phyloP scores from a whole-genome alignment of 64 coral and sea anemone genomes.

The Montipora foliosa region DNA sequence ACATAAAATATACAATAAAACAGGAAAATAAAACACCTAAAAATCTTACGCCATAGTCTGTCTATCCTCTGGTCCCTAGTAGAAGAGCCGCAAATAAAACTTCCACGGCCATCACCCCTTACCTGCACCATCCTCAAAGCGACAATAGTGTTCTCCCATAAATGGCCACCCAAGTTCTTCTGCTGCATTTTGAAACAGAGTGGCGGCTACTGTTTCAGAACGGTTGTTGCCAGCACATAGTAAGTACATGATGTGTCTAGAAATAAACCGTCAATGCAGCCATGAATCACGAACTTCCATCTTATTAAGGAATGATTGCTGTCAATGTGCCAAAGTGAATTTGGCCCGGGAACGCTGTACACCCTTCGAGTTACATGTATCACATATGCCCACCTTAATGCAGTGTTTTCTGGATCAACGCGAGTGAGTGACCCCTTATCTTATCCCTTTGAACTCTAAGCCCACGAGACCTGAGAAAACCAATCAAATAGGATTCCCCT shows the following conservation, averaged over 20 bases:
- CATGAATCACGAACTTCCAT: constrained; percentile 2
- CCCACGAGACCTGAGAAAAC: constrained; percentile 22
- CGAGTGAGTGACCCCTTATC: constrained; percentile 27
- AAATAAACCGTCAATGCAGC: background rate
- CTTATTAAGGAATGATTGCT: constrained; percentile 3
- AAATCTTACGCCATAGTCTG: too few relatives aligned
- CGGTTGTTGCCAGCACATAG: too few relatives aligned
- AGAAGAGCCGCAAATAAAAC: too few relatives aligned
- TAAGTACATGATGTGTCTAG: background rate
- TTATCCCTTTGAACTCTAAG: constrained; percentile 32
- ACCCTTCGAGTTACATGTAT: constrained; percentile 40
- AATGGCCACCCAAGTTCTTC: too few relatives aligned
- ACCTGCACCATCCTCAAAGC: too few relatives aligned
- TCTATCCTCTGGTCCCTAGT: too few relatives aligned
- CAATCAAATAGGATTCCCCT: background rate
- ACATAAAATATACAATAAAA: too few relatives aligned
- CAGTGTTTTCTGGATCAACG: constrained; percentile 32
- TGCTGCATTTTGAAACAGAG: too few relatives aligned
- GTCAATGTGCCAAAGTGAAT: constrained; percentile 51
- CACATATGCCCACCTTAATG: background rate
- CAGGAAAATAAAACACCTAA: too few relatives aligned
- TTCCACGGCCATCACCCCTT: too few relatives aligned
- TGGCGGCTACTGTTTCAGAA: too few relatives aligned
- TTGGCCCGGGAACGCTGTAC: constrained; percentile 61
- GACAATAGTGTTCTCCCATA: too few relatives aligned